These are phyloP conservation scores for Columba janthina DNA, from an alignment of 2,113 vertebrate species.

Conservation along the genomic window DNA sequence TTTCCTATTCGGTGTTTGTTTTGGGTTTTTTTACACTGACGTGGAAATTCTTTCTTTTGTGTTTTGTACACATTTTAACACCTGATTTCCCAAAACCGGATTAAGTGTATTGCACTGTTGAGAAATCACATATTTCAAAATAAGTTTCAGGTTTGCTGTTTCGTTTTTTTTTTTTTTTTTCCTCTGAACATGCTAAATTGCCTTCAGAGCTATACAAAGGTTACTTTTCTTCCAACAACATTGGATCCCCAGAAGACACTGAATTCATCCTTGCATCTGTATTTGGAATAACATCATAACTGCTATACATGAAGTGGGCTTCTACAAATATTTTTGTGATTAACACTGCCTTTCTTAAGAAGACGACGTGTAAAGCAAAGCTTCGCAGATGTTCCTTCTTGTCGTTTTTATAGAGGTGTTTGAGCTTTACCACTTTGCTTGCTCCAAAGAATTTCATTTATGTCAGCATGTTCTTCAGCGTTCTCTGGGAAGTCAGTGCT, in stretches of 20 bases:
- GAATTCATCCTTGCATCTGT: not conserved
- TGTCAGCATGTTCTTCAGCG: not conserved
- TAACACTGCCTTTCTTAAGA: not conserved
- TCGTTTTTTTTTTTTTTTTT: not conserved
- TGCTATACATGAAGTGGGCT: not conserved
- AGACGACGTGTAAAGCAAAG: accelerated
- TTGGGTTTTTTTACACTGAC: not conserved
- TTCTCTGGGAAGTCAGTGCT: not conserved
- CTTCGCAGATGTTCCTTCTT: not conserved
- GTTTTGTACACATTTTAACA: not conserved
- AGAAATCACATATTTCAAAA: not conserved
- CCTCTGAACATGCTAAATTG: not conserved
- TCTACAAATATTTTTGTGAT: not conserved
- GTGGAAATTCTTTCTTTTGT: not conserved
- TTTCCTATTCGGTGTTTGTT: not conserved
- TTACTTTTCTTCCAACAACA: not conserved
- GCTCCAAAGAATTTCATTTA: not conserved
- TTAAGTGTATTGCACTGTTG: not conserved
- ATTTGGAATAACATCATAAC: not conserved
- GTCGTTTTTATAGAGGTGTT: not conserved
- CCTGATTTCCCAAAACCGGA: not conserved
- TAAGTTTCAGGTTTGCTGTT: not conserved
- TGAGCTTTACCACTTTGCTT: not conserved
- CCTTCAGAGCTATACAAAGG: not conserved
- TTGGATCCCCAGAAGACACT: not conserved